Evolutionary conservation across 1,140 invertebrate genomes (phyloP), one percentile per base, ranked within the genome.

Genomic region (Andricus grossulariae): DNA sequence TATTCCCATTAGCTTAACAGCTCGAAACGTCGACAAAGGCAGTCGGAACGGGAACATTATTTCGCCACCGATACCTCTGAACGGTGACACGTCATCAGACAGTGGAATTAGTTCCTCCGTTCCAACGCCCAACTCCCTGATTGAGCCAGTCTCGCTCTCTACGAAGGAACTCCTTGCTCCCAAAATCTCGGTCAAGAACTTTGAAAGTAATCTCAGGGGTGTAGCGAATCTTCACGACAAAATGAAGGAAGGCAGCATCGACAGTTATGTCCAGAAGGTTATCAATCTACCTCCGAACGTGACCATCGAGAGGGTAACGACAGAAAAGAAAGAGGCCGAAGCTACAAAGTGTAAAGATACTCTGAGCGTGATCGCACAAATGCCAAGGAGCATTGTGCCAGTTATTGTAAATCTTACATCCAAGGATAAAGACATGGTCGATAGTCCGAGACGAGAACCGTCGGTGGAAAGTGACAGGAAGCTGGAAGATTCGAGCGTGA

Each of bases 121-220:
- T n/a, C 88, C 89, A 25, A 91, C 90, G 1, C 89, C 90, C 0
- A 91, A 90, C 74, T 90, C 89, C 0, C 71, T 90, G 39, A 80
- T 82, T 13, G 89, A 90, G 70, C 89, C 89, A 19, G 86, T 89
- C 8, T 90, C 88, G 5, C 77, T 90, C 3, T 88, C 88, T 4
- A 91, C 86, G 1, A 91, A 90, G 75, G 89, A 91, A 25, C 50
- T 88, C 32, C 70, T 50, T 13, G 82, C 80, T 15, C 89, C 89
- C 15, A 91, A 91, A 78, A 91, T 90, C 73, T 87, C 85, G 6
- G 89, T 90, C 15, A 90, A 89, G 75, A 91, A 90, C 50, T 90
- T 89, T 57, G 89, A 90, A 60, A 90, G 85, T 74, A 90, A 88
- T 85, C 72, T 89, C 25, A 89, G 90, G 55, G 87, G 87, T 32